Evolutionary conservation across 1,140 invertebrate genomes (phyloP), one percentile per base, ranked within the genome.

Genomic region (Drosophila tristis): DNA sequence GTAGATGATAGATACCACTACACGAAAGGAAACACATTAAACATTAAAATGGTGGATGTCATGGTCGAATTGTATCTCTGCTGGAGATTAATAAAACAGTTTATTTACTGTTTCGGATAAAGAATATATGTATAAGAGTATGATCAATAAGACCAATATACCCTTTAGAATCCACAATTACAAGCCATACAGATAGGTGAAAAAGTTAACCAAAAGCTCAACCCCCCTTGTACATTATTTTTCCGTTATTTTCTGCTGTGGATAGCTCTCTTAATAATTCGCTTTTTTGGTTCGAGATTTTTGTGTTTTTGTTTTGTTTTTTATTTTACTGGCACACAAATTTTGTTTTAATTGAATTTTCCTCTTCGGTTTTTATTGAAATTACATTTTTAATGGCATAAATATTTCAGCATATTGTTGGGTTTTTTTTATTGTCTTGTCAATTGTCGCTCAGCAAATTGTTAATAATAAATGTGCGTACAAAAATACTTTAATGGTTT

Each of bases 381-480:
- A 78, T 76, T 87, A 59, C 53, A 87, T 76, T 89, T 89, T 89
- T 76, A 79, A 87, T 89, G 43, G 16, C 59, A 61, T 80, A 47
- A 86, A 85, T 74, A 86, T 74, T 86, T 62, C 35, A 84, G 42
- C 11, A 2, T 1, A 20, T 71, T 71, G 53, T 65, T 44, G 31
- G 35, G 5, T 16, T 35, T 7, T 43, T 70, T 70, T 68, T 70
- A 50, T 58, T 43, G 65, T 58, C 53, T 31, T 44, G 67, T 58
- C 65, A 71, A 71, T 53, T 71, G 67, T 71, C 67, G 26, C 65
- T 70, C 66, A 35, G 31, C 66, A 49, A 70, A 68, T 49, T 58
- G 64, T 70, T 68, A 70, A 70, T 70, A 55, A 65, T 42, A 45
- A 51, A 70, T 70, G 35, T 39, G 35, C 35, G 35, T 39, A 13